Percentiles rank a stretch among this genome's conserved stretches.
These are phyloP conservation scores for Chironomus tentans DNA, from an alignment of 2,888 invertebrate species.

Conservation along the genomic window DNA sequence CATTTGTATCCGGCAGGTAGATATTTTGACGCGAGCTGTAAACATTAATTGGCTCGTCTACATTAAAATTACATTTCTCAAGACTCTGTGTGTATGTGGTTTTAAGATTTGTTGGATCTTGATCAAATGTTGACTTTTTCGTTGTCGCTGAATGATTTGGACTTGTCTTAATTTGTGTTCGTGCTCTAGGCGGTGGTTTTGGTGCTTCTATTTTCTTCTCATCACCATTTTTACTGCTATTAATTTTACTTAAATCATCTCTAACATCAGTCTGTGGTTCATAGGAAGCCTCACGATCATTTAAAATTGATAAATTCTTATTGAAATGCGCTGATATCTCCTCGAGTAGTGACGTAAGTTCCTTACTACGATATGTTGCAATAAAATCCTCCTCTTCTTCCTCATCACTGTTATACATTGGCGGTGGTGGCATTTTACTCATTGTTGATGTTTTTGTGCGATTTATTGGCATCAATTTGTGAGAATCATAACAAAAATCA, in stretches of 20 bases:
- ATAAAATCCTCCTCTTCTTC: constrained; percentile 44
- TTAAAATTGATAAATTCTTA: constrained; percentile 49
- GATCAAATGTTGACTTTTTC: constrained; percentile 36
- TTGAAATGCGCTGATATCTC: constrained; percentile 47
- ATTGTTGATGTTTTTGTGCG: constrained; percentile 42
- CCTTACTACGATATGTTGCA: constrained; percentile 35
- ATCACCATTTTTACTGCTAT: background rate
- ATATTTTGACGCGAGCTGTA: constrained; percentile 16
- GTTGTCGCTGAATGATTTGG: constrained; percentile 7
- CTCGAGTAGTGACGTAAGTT: constrained; percentile 38
- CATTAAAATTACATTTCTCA: constrained; percentile 40
- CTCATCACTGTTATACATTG: constrained; percentile 47
- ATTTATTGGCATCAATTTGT: constrained; percentile 33
- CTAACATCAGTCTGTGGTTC: constrained; percentile 30
- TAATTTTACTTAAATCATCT: constrained; percentile 26
- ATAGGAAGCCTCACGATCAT: constrained; percentile 44
- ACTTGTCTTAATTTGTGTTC: constrained; percentile 26
- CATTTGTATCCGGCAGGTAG: constrained; percentile 25
- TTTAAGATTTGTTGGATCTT: constrained; percentile 40
- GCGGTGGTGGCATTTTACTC: constrained; percentile 46
- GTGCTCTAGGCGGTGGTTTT: constrained; percentile 30
- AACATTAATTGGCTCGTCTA: constrained; percentile 24
- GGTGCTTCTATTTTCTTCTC: background rate
- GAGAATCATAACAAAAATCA: constrained; percentile 34
- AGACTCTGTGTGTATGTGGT: constrained; percentile 40